These are phyloP conservation scores for Orientallactaga bullata DNA, from an alignment of 2,113 vertebrate species.

Conservation along the genomic window DNA sequence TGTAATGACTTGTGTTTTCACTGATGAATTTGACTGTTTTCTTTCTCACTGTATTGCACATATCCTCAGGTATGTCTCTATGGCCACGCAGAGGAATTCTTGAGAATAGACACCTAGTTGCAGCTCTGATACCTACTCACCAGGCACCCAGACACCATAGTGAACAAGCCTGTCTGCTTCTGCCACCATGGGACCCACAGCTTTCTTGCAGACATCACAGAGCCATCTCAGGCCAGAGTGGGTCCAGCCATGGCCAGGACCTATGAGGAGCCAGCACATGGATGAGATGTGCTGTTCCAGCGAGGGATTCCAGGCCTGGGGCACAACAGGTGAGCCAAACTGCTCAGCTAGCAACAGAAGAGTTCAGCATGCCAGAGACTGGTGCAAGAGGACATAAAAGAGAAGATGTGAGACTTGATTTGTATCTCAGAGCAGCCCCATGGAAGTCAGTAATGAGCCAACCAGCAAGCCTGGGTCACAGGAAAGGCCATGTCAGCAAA, in stretches of 20 bases:
- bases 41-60: neutral
- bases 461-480: neutral
- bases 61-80: neutral
- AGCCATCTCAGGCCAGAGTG: neutral
- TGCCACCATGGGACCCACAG: neutral
- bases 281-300: neutral
- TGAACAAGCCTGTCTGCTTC: neutral
- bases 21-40: neutral
- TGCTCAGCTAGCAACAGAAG: too few species aligned
- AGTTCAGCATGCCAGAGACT: fast-evolving
- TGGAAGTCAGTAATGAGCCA: neutral
- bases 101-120: neutral
- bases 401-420: neutral
- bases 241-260: neutral
- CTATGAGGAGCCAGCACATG: fast-evolving
- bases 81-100: neutral
- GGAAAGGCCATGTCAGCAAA: neutral
- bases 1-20: neutral
- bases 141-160: neutral
- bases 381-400: fast-evolving
- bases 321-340: fast-evolving
- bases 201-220: neutral
- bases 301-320: neutral
- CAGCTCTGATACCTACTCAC: too few species aligned
- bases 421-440: neutral